Conservation (phyloP, 2,797 vertebrate species). For the Sebastes itinus region DNA sequence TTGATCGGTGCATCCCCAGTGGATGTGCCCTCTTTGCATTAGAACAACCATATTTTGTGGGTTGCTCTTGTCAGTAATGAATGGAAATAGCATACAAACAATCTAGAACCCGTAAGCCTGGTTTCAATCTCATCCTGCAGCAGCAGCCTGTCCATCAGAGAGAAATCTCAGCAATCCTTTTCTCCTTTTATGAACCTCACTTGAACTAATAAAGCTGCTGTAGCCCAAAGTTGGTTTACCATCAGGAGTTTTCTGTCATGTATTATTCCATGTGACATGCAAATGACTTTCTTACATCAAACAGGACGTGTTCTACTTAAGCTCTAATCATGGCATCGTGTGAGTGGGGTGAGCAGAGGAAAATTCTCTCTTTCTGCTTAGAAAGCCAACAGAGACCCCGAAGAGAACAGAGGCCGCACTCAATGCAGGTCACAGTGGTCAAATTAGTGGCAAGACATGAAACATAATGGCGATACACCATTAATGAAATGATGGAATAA, state of each 20-base stretch:
- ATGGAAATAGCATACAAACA: background rate
- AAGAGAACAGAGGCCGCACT: conserved; percentile 43
- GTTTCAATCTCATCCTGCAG: background rate
- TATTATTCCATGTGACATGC: conserved; percentile 69
- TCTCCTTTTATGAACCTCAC: background rate
- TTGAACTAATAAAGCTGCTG: conserved; percentile 12
- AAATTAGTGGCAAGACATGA: conserved; percentile 54
- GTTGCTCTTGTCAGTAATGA: background rate
- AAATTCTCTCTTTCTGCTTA: conserved; percentile 30
- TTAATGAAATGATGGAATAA: conserved; percentile 42
- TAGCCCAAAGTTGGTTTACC: conserved; percentile 9
- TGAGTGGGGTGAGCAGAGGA: conserved; percentile 2
- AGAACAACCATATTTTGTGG: background rate
- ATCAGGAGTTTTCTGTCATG: conserved; percentile 43
- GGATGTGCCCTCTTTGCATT: background rate
- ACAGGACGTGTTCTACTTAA: conserved; percentile 40
- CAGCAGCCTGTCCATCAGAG: background rate
- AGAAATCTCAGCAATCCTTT: background rate
- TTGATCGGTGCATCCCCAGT: too few relatives aligned
- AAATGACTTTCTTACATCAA: conserved; percentile 56
- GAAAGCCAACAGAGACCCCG: conserved; percentile 43
- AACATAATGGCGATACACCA: conserved; percentile 17
- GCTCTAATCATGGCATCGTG: conserved; percentile 37
- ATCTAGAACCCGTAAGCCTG: background rate
- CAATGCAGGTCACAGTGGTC: conserved; percentile 59